Evolutionary conservation across 2,888 invertebrate genomes (phyloP), one percentile per base, ranked within the genome.

Genomic region (Eristalis arbustorum): DNA sequence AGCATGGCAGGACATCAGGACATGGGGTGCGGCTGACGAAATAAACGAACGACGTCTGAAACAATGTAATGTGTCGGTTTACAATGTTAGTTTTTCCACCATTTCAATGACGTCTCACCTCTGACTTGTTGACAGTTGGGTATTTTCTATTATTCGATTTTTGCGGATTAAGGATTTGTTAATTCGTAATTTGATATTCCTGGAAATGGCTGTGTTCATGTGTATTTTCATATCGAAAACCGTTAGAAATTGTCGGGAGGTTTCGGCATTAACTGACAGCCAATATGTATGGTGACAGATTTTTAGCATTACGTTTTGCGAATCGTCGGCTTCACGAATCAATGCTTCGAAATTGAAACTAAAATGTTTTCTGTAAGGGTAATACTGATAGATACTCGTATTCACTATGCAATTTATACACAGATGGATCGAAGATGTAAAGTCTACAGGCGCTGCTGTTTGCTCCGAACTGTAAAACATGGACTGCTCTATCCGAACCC

Each of bases 61-160:
- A 82, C 78, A 82, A 78, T 72, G 66, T 34, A 81, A 87, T 75
- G 73, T 78, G 74, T 74, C 82, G 57, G 74, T 74, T 77, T 77
- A 71, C 62, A 13, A 61, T 73, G 62, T 72, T 73, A 68, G 72
- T 71, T 57, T 59, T 56, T 63, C 73, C n/a, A 22, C 11, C 23
- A 59, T 40, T 61, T 61, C 37, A 40, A 11, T 64, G 49, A 4
- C 68, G 1, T 49, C 49, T 76, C 68, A 77, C 63, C 73, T 85
- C 69, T 78, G 85, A 74, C 73, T 81, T 81, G 77, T 71, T 78
- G 77, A 81, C 77, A 85, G 74, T 81, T 71, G 69, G 67, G 57
- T 56, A 73, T 59, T 76, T 72, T 73, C 57, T 18, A 18, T 49
- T 49, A 8, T 63, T 28, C 42, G 6, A 18, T 25, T 42, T 34